Evolutionary conservation across 2,888 invertebrate species (phyloP).

Genomic region (Apeira syringaria): DNA sequence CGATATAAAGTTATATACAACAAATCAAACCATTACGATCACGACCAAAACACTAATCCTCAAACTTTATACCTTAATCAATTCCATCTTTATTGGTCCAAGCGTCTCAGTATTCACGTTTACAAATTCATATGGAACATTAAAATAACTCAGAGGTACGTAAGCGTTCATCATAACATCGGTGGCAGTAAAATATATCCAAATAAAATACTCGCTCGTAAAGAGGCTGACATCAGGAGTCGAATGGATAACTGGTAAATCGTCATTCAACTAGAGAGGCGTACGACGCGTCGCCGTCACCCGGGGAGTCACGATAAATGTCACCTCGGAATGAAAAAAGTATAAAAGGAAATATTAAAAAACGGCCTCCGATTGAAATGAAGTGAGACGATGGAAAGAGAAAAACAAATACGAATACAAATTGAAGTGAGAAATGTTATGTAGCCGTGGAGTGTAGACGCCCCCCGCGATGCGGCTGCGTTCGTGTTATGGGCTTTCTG

Average conservation of each 20-base stretch:
- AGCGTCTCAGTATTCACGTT: conserved; percentile 52
- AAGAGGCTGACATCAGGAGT: conserved; percentile 75
- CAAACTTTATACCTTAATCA: conserved; percentile 58
- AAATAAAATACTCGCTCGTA: conserved; percentile 77
- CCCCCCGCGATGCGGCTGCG: conserved; percentile 61
- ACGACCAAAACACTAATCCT: conserved; percentile 27
- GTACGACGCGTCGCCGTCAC: conserved; percentile 59
- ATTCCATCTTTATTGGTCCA: conserved; percentile 54
- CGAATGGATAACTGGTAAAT: conserved; percentile 74
- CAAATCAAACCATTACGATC: conserved; percentile 25
- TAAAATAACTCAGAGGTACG: conserved; percentile 64
- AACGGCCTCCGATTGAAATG: conserved; percentile 69
- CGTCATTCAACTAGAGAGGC: conserved; percentile 69
- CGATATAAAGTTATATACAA: conserved; percentile 29
- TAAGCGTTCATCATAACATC: conserved; percentile 77
- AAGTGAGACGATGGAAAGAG: conserved; percentile 65
- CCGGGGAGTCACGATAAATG: conserved; percentile 77
- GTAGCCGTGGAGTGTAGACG: conserved; percentile 55
- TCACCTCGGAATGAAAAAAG: conserved; percentile 78
- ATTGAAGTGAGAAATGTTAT: conserved; percentile 79
- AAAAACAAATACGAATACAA: conserved; percentile 73
- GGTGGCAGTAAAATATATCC: conserved; percentile 74
- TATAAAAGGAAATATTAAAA: conserved; percentile 55
- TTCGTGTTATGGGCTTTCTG: conserved; percentile 39
- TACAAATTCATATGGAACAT: conserved; percentile 64